A percentile compares a stretch with the other conserved stretches of the same genome.
Conservation (phyloP, 1,140 invertebrate species). For the Brevipalpus yothersi region DNA sequence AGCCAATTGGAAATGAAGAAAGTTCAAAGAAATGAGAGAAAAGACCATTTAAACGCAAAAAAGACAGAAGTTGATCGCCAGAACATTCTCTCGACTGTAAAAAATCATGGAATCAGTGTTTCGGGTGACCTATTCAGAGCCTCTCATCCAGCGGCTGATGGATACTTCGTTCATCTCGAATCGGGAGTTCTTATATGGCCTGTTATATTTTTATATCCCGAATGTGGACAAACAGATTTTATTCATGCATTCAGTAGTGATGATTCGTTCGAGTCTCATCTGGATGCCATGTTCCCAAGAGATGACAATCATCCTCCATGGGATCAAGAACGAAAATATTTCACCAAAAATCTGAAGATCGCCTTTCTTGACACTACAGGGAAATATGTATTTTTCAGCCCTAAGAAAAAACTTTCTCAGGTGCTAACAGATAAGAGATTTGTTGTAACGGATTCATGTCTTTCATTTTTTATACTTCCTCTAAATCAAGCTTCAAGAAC, state of each 20-base stretch:
- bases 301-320: conserved; percentile 30
- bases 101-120: conserved; percentile 25
- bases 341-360: conserved; percentile 28
- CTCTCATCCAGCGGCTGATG: conserved; percentile 30
- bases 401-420: too few species aligned
- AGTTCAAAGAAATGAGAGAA: conserved; percentile 31
- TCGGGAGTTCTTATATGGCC: conserved; percentile 44
- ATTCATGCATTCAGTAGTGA: conserved; percentile 45
- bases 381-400: too few species aligned
- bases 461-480: too few species aligned
- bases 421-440: too few species aligned
- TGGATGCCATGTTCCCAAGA: conserved; percentile 39
- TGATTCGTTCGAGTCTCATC: conserved; percentile 40
- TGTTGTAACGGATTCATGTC: too few species aligned
- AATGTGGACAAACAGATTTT: conserved; percentile 41
- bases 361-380: not conserved
- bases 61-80: conserved; percentile 19
- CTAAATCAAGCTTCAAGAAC: too few species aligned
- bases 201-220: conserved; percentile 54
- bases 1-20: conserved; percentile 30
- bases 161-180: conserved; percentile 30
- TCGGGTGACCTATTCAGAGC: conserved; percentile 26
- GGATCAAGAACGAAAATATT: conserved; percentile 46
- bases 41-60: conserved; percentile 25
- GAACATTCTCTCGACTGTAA: conserved; percentile 11